phyloP scores from a whole-genome alignment of 2,797 vertebrate genomes.

The Pseudomugil tenellus region DNA sequence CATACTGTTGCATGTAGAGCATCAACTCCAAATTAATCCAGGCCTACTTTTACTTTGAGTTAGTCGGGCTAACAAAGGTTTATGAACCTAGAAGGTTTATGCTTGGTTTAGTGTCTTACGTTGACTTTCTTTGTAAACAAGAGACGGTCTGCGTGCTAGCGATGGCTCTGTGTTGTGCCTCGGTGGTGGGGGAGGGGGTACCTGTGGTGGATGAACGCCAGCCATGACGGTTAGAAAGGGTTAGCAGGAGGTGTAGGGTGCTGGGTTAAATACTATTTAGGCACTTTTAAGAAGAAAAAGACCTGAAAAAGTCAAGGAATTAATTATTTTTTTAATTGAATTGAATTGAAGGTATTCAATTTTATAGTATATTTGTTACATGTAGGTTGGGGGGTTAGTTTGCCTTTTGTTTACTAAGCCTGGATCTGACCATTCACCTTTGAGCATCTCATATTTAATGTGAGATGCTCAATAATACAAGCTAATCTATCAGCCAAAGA shows the following conservation, averaged over 20 bases:
- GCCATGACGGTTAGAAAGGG: constrained; percentile 61
- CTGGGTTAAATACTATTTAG: constrained; percentile 44
- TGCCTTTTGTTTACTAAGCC: constrained; percentile 1
- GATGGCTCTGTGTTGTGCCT: constrained; percentile 79
- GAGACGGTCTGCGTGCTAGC: constrained; percentile 75
- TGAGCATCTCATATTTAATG: too few species aligned
- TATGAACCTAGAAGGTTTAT: constrained; percentile 50
- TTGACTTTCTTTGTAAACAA: constrained; percentile 88
- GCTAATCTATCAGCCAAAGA: constrained; percentile 37
- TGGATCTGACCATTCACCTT: constrained; percentile 15
- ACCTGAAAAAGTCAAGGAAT: constrained; percentile 29
- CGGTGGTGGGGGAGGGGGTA: constrained; percentile 81
- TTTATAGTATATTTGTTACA: too few species aligned
- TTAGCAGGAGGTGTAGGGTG: constrained; percentile 43
- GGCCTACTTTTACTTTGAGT: constrained; percentile 27
- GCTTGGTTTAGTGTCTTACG: constrained; percentile 77
- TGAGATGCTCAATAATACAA: constrained; percentile 30
- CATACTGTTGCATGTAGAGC: constrained; percentile 37
- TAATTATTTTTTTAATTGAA: too few species aligned
- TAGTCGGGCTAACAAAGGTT: constrained; percentile 53
- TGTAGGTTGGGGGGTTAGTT: too few species aligned
- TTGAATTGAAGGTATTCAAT: too few species aligned
- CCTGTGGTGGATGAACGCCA: constrained; percentile 72
- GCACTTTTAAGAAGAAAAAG: constrained; percentile 36
- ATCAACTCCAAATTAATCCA: constrained; percentile 11